These are phyloP conservation scores for Coleophora flavipennella DNA, from an alignment of 2,888 invertebrate species.

Conservation along the genomic window DNA sequence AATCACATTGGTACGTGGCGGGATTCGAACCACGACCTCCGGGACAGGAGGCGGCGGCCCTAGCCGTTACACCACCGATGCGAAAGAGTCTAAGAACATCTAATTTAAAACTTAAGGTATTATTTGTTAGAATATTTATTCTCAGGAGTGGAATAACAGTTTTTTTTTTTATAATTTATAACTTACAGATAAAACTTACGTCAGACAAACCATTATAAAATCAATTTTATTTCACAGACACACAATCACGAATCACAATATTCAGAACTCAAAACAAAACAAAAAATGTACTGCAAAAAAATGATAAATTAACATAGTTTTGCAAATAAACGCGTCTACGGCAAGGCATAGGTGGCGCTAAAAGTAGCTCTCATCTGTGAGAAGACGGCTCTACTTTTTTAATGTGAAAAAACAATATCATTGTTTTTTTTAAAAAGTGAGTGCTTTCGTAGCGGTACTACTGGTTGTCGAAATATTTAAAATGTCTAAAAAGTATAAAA, in stretches of 20 bases:
- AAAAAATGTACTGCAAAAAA: slow-evolving; percentile 21
- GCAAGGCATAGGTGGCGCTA: slow-evolving; percentile 5
- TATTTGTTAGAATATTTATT: too few relatives aligned
- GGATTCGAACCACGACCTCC: too few relatives aligned
- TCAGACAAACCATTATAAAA: background rate
- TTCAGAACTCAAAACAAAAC: slow-evolving; percentile 28
- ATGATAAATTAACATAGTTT: slow-evolving; percentile 22
- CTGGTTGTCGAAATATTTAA: slow-evolving; percentile 24
- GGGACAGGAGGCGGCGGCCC: too few relatives aligned
- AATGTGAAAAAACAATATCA: slow-evolving; percentile 28
- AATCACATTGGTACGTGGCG: too few relatives aligned
- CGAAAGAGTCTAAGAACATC: too few relatives aligned
- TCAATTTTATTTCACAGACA: slow-evolving; percentile 10
- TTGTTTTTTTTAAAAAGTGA: slow-evolving; percentile 23
- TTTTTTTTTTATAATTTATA: too few relatives aligned
- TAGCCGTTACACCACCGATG: too few relatives aligned
- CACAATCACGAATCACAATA: slow-evolving; percentile 20
- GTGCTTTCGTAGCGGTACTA: slow-evolving; percentile 22
- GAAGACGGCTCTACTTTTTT: slow-evolving; percentile 5
- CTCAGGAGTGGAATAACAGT: too few relatives aligned
- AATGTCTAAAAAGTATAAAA: too few relatives aligned
- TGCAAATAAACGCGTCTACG: slow-evolving; percentile 13
- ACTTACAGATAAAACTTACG: background rate
- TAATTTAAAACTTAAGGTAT: too few relatives aligned
- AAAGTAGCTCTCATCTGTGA: slow-evolving; percentile 10